phyloP scores from a whole-genome alignment of 2,113 vertebrate genomes.

The Stegostoma tigrinum region DNA sequence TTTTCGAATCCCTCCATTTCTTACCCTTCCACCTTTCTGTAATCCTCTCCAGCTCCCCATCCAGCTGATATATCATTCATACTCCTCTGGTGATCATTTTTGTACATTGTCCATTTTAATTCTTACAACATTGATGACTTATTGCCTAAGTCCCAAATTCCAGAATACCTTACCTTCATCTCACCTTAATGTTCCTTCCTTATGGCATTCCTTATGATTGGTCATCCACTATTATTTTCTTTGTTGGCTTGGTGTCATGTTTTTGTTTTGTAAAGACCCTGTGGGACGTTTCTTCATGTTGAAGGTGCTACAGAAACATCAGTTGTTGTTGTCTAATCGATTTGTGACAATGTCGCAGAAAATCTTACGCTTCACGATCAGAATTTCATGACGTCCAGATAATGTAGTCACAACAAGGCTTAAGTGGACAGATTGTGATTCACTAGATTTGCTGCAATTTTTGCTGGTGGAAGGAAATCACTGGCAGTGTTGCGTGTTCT shows the following conservation, averaged over 20 bases:
- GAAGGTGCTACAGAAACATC: neutral
- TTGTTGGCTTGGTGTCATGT: neutral
- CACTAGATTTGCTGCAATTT: neutral
- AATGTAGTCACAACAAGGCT: neutral
- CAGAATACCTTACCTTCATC: neutral
- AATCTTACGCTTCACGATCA: neutral
- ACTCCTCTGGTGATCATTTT: neutral
- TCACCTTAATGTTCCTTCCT: neutral
- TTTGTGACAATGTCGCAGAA: neutral
- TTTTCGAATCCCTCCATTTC: neutral
- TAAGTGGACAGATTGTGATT: neutral
- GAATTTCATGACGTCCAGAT: neutral
- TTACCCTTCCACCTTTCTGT: neutral
- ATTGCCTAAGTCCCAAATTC: neutral
- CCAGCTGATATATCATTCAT: neutral
- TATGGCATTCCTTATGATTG: neutral
- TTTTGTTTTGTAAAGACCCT: too few species aligned
- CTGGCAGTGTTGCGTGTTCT: neutral
- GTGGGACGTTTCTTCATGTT: neutral
- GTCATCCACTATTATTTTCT: neutral
- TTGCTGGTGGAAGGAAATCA: neutral
- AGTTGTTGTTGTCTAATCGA: neutral
- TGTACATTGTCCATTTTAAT: neutral
- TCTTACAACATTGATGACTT: neutral
- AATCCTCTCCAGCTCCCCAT: neutral